These are phyloP conservation scores for Nephrotoma appendiculata DNA, from an alignment of 2,888 invertebrate genomes.

Conservation along the genomic window DNA sequence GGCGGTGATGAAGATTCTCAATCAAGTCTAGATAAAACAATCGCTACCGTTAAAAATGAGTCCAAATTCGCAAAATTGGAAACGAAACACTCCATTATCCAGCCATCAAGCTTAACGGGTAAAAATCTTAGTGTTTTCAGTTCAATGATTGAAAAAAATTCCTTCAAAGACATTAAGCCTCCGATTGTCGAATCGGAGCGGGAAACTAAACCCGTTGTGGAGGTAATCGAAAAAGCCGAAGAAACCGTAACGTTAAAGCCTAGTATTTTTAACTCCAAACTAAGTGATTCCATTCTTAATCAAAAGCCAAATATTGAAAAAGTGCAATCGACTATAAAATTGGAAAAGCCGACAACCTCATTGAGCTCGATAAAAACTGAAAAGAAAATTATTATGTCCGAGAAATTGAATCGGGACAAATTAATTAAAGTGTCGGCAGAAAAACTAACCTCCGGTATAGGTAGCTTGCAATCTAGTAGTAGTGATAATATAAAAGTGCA, in stretches of 20 bases:
- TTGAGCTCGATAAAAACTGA: neutral
- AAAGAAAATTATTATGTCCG: conserved; percentile 2
- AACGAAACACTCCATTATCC: neutral
- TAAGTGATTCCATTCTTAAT: neutral
- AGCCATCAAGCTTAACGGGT: neutral
- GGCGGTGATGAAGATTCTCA: conserved; percentile 29
- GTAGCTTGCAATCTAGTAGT: conserved; percentile 8
- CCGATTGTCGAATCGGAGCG: conserved; percentile 19
- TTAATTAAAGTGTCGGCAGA: neutral
- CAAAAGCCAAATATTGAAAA: neutral
- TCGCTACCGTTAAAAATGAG: neutral
- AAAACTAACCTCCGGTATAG: conserved; percentile 4
- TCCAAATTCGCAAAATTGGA: neutral
- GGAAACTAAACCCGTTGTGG: conserved; percentile 16
- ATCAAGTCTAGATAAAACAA: conserved; percentile 14
- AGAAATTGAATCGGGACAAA: conserved; percentile 1
- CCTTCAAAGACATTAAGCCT: neutral
- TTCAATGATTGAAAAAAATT: neutral
- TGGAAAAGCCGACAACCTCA: neutral
- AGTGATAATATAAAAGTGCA: neutral
- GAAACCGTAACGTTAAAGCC: conserved; percentile 9
- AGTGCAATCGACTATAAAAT: neutral
- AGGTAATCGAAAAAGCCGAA: conserved; percentile 14
- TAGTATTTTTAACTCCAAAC: neutral
- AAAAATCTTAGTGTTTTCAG: neutral